These are phyloP conservation scores for Buceros bicornis DNA, from an alignment of 2,797 vertebrate genomes.

Conservation along the genomic window DNA sequence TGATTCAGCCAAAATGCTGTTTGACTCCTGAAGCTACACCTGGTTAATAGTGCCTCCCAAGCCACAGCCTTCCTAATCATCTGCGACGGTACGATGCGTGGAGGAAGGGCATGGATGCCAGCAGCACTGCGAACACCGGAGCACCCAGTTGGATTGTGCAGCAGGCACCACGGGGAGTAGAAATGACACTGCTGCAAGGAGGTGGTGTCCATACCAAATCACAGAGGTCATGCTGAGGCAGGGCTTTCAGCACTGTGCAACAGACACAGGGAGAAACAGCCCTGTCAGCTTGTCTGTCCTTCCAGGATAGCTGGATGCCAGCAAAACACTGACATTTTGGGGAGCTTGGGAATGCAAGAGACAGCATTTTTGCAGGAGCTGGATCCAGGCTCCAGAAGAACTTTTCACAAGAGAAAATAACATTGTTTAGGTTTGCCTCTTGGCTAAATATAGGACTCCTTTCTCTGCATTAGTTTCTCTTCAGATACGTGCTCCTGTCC, in stretches of 20 bases:
- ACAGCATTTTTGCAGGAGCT: background rate
- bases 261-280: background rate
- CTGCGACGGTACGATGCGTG: fast-evolving
- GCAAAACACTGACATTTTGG: background rate
- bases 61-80: background rate
- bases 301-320: background rate
- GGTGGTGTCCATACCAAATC: background rate
- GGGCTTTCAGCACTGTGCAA: background rate
- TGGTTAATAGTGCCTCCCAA: background rate
- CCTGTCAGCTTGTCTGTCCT: background rate
- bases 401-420: conserved; percentile 55
- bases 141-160: fast-evolving
- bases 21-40: background rate
- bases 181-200: background rate
- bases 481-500: background rate
- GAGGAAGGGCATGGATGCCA: background rate
- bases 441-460: conserved; percentile 33
- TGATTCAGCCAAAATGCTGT: background rate
- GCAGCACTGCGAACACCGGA: background rate
- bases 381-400: background rate
- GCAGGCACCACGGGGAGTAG: background rate
- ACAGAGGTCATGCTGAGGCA: background rate
- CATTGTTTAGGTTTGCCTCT: conserved; percentile 30
- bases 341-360: background rate
- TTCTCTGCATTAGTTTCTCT: conserved; percentile 20